A percentile compares a stretch with the other conserved stretches of the same genome.
Conservation (phyloP, 1,140 invertebrate genomes). For the Microvelia longipes region DNA sequence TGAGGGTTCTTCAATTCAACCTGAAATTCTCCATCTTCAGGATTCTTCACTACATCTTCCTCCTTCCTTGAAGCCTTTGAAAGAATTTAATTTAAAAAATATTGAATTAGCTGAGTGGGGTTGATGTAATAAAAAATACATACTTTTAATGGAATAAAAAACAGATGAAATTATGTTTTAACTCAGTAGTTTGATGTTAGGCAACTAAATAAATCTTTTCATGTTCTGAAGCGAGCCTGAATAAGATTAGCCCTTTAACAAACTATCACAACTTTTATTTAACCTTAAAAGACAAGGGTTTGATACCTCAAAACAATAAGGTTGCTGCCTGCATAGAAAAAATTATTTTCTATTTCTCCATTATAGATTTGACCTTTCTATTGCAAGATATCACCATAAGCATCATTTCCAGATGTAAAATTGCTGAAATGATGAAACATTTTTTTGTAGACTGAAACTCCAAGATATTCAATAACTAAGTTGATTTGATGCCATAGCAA, state of each 20-base stretch:
- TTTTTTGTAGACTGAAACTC: no score
- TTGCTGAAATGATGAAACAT: no score
- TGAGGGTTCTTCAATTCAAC: not conserved
- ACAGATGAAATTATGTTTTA: not conserved
- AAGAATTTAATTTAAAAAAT: not conserved
- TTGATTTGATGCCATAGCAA: no score
- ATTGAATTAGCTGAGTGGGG: not conserved
- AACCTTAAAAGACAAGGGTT: not conserved
- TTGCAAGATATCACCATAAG: no score
- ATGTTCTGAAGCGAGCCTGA: not conserved
- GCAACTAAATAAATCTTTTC: not conserved
- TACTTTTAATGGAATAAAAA: not conserved
- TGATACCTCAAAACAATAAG: no score
- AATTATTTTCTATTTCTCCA: no score
- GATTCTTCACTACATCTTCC: not conserved
- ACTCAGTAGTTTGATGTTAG: not conserved
- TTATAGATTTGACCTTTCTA: no score
- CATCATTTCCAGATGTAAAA: no score
- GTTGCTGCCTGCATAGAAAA: no score
- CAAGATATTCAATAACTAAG: no score
- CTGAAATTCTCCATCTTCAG: not conserved
- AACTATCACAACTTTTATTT: not conserved
- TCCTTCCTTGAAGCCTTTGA: not conserved
- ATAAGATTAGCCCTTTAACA: no score
- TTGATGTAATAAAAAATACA: not conserved